Percentiles rank a stretch among this genome's conserved stretches.
Conservation (phyloP, 1,140 invertebrate genomes). For the Mylabris phalerata region DNA sequence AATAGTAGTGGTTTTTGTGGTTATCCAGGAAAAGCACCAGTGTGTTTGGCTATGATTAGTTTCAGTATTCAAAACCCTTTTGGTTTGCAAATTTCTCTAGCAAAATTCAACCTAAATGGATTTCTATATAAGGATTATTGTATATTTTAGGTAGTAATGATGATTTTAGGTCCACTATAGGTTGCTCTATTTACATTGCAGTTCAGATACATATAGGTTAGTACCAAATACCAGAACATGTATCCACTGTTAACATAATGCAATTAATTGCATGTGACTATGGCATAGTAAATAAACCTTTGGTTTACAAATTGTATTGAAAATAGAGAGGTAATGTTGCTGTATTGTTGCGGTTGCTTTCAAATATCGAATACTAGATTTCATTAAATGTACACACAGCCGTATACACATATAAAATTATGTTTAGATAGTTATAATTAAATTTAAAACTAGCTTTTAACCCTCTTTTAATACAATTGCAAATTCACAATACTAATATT, state of each 20-base stretch:
- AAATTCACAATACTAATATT: too few species aligned
- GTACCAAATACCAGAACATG: slow-evolving; percentile 5
- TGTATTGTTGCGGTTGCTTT: slow-evolving; percentile 19
- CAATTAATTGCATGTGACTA: slow-evolving; percentile 27
- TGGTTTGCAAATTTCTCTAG: too few species aligned
- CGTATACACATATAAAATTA: background rate
- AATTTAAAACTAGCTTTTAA: slow-evolving; percentile 12
- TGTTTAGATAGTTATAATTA: slow-evolving; percentile 17
- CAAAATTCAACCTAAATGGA: too few species aligned
- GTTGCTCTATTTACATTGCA: slow-evolving; percentile 8
- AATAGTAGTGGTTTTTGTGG: too few species aligned
- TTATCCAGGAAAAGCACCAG: too few species aligned
- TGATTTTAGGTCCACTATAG: background rate
- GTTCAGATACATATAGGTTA: too few species aligned
- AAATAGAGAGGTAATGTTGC: slow-evolving; percentile 9
- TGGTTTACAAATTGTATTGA: slow-evolving; percentile 26
- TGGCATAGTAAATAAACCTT: slow-evolving; percentile 27
- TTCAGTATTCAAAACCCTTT: too few species aligned
- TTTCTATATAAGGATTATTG: too few species aligned
- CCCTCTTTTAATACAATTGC: background rate
- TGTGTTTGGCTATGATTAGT: too few species aligned
- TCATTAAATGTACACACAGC: slow-evolving; percentile 4
- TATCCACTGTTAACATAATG: slow-evolving; percentile 20
- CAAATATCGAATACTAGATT: slow-evolving; percentile 11
- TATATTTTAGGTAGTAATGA: too few species aligned